These are phyloP conservation scores for Nannospalax galili DNA, from an alignment of 2,113 vertebrate genomes.

Conservation along the genomic window DNA sequence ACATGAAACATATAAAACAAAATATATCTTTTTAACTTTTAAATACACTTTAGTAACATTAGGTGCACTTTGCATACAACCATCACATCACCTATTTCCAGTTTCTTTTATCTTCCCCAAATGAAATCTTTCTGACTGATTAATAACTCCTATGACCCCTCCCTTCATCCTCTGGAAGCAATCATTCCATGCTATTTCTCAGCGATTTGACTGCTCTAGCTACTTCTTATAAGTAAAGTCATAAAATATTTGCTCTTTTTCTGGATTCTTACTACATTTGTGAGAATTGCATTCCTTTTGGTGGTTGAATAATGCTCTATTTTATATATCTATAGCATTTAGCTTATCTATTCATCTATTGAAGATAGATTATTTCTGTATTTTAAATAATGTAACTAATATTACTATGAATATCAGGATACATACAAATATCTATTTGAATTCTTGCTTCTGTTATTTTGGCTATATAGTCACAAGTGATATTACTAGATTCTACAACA, in stretches of 20 bases:
- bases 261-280: background rate
- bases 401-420: background rate
- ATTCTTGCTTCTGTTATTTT: background rate
- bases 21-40: background rate
- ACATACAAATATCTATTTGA: background rate
- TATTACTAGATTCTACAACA: background rate
- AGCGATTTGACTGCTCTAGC: background rate
- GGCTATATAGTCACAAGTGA: background rate
- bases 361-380: background rate
- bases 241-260: background rate
- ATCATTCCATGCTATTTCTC: background rate
- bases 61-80: background rate
- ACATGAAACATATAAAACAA: background rate
- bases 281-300: background rate
- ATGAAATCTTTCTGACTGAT: background rate
- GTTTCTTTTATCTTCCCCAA: background rate
- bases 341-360: background rate
- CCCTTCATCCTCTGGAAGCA: background rate
- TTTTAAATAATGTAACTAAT: background rate
- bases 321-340: background rate
- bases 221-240: background rate
- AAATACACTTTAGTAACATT: too few relatives aligned
- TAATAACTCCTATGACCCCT: background rate
- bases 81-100: background rate
- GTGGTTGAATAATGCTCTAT: background rate